Evolutionary conservation across 2,888 invertebrate species (phyloP).

Genomic region (Pseudococcus longispinus): DNA sequence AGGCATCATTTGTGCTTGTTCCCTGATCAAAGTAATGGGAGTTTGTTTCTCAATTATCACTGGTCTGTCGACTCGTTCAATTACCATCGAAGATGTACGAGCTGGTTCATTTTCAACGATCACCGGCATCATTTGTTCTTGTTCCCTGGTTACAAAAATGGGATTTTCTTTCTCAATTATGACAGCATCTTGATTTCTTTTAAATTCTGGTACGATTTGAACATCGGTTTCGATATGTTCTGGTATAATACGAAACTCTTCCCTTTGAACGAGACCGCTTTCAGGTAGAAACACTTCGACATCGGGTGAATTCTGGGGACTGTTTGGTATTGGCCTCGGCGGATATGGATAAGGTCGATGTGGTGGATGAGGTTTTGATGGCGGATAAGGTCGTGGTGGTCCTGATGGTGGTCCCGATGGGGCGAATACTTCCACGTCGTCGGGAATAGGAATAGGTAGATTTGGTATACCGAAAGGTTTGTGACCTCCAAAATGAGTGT

Average conservation of each 20-base stretch:
- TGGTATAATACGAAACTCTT: background rate
- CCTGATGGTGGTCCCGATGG: background rate
- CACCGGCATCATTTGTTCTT: background rate
- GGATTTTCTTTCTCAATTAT: background rate
- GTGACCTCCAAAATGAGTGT: background rate
- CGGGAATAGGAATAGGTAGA: background rate
- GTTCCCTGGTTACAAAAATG: background rate
- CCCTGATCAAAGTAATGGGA: background rate
- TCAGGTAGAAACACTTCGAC: background rate
- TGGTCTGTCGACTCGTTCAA: background rate
- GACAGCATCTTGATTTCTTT: background rate
- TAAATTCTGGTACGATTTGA: background rate
- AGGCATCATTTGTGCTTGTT: background rate
- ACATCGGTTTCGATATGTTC: background rate
- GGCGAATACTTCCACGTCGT: slow-evolving; percentile 9
- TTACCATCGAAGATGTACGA: background rate
- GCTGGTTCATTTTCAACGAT: background rate
- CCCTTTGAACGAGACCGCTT: background rate
- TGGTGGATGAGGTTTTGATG: background rate
- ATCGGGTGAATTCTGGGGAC: background rate
- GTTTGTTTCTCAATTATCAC: background rate
- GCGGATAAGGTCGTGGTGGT: background rate
- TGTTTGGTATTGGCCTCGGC: background rate
- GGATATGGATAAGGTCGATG: background rate
- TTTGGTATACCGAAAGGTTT: slow-evolving; percentile 4